Evolutionary conservation across 30 jellyfish, hydroid and myxozoan genomes (phyloP), one percentile per base, ranked within the genome.

Genomic region (Morbakka virulenta): DNA sequence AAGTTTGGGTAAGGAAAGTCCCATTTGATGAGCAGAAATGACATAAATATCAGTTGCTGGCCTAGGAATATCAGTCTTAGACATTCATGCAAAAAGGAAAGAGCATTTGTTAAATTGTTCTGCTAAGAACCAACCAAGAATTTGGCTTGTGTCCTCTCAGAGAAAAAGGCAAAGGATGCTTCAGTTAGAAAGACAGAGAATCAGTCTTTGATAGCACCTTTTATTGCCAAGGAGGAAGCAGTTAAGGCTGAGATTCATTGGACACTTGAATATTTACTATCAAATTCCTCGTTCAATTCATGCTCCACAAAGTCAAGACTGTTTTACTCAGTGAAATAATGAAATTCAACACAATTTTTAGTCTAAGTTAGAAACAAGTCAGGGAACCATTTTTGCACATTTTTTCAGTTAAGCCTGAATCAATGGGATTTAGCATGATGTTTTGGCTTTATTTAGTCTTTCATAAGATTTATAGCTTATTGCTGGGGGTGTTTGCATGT

Each of bases 51-150:
- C n/a, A n/a, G n/a, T n/a, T n/a, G n/a, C n/a, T n/a, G n/a, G n/a
- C n/a, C n/a, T n/a, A n/a, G n/a, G n/a, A 61, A 22, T 61, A 61
- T 61, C 72, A 61, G 72, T 36, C 28, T 61, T 61, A 61, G 72
- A 61, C 72, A 61, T 61, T 11, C 72, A 61, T 23, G 72, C 34
- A 23, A 61, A 61, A 61, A 36, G 72, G 28, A 61, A 61, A 22
- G 24, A 61, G 13, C 13, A 61, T 61, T 61, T 61, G 62, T 22
- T 61, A 11, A 61, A 61, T 9, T 22, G 13, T 61, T 36, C 72
- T 9, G 72, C 72, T 9, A 12, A 61, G 72, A 61, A 61, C 24
- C 72, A 61, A 61, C 24, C 31, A 12, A 61, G 13, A 22, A 61
- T 61, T 61, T 36, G 9, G 72, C 72, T 61, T 14, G 34, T 12